Evolutionary conservation across 2,113 vertebrate genomes (phyloP).

Genomic region (Paralichthys olivaceus): DNA sequence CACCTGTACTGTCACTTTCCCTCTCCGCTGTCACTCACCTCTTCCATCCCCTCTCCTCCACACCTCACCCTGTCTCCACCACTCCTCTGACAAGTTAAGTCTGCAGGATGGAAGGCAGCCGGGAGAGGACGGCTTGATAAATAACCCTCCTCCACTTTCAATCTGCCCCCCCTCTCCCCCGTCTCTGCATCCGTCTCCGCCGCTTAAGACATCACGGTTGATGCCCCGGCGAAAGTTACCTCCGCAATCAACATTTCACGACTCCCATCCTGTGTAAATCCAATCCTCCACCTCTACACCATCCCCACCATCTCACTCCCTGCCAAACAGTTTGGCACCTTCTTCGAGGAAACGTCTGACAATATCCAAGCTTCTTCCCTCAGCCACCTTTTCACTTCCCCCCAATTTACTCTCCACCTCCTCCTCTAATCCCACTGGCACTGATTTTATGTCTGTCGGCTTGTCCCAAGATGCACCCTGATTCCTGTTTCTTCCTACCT

Average conservation of each 20-base stretch:
- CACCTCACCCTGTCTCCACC: constrained; percentile 11
- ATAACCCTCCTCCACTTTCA: constrained; percentile 50
- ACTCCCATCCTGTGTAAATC: constrained; percentile 45
- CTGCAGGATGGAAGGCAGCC: constrained; percentile 26
- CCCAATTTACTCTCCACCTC: constrained; percentile 47
- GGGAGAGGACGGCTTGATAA: constrained; percentile 48
- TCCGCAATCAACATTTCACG: constrained; percentile 47
- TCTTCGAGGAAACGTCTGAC: constrained; percentile 37
- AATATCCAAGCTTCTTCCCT: constrained; percentile 32
- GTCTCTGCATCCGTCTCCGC: constrained; percentile 30
- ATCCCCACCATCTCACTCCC: constrained; percentile 35
- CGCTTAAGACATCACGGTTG: constrained; percentile 42
- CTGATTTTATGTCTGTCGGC: constrained; percentile 43
- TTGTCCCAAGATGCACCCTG: constrained; percentile 17
- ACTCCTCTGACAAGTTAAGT: constrained; percentile 32
- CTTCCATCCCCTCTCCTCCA: background rate
- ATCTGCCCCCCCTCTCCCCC: constrained; percentile 24
- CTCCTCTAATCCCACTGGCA: constrained; percentile 36
- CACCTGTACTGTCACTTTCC: constrained; percentile 6
- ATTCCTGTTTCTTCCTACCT: background rate
- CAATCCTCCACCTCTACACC: constrained; percentile 33
- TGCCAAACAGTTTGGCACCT: constrained; percentile 44
- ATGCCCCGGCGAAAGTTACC: constrained; percentile 33
- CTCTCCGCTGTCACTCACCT: constrained; percentile 22
- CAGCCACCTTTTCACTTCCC: constrained; percentile 23